These are phyloP conservation scores for Chrysolina americana DNA, from an alignment of 2,888 invertebrate species.

Conservation along the genomic window DNA sequence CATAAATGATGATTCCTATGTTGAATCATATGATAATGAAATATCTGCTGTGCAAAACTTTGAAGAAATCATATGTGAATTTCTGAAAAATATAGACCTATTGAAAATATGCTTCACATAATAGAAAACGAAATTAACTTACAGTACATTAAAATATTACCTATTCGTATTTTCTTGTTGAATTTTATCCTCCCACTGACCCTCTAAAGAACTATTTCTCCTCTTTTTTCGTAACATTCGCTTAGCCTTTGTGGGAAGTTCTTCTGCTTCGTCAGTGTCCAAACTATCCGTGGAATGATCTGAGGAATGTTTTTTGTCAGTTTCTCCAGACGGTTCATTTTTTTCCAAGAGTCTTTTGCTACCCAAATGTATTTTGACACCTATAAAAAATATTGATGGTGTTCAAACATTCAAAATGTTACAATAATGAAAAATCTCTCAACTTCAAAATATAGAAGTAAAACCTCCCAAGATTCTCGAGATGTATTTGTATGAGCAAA, in stretches of 20 bases:
- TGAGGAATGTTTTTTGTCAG: constrained; percentile 51
- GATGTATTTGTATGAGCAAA: too few relatives aligned
- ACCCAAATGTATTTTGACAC: constrained; percentile 15
- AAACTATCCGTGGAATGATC: constrained; percentile 55
- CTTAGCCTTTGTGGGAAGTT: constrained; percentile 47
- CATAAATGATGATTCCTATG: too few relatives aligned
- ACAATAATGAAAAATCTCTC: too few relatives aligned
- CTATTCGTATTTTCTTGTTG: constrained; percentile 47
- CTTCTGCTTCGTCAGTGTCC: constrained; percentile 44
- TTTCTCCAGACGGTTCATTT: constrained; percentile 33
- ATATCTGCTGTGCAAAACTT: background rate
- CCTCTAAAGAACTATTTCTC: constrained; percentile 74
- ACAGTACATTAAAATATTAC: constrained; percentile 34
- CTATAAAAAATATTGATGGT: background rate
- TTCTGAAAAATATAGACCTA: background rate
- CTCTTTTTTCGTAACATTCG: constrained; percentile 72
- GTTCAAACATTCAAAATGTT: too few relatives aligned
- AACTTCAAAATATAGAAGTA: too few relatives aligned
- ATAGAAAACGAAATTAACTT: background rate
- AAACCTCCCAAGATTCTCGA: too few relatives aligned
- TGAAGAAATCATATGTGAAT: background rate
- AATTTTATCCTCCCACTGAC: constrained; percentile 72
- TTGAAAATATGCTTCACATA: background rate
- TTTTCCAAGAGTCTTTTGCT: constrained; percentile 24
- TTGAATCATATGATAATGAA: too few relatives aligned